Percentiles rank a stretch among this genome's conserved stretches.
These are phyloP conservation scores for Incurvaria masculella DNA, from an alignment of 2,888 invertebrate genomes.

Conservation along the genomic window DNA sequence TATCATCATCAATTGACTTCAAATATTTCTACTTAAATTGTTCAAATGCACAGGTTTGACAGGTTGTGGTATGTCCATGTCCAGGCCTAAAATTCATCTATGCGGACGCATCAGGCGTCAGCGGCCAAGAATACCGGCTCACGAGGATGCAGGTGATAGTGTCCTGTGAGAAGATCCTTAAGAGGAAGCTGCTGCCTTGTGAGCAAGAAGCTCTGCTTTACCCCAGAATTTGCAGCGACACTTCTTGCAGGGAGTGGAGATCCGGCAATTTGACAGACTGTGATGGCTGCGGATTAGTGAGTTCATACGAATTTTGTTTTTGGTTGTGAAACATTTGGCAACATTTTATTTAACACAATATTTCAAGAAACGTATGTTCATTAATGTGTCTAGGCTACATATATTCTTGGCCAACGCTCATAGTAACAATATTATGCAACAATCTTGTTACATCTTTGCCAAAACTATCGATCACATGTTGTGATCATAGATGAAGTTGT, in stretches of 20 bases:
- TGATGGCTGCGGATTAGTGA: constrained; percentile 55
- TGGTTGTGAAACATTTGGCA: too few species aligned
- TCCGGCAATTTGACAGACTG: constrained; percentile 51
- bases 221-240: constrained; percentile 58
- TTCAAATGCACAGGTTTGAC: neutral
- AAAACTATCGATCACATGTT: too few species aligned
- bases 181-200: constrained; percentile 58
- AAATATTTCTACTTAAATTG: constrained; percentile 1
- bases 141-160: constrained; percentile 61
- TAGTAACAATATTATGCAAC: too few species aligned
- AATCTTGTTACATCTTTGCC: too few species aligned
- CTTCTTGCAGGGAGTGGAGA: constrained; percentile 55
- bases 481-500: too few species aligned
- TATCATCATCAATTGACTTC: neutral
- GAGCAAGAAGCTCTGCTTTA: constrained; percentile 69
- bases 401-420: too few species aligned
- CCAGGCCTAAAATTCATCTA: constrained; percentile 56
- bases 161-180: constrained; percentile 55
- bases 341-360: too few species aligned
- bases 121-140: constrained; percentile 59
- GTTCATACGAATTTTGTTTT: too few species aligned
- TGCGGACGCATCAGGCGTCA: constrained; percentile 39
- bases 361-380: too few species aligned
- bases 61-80: constrained; percentile 2
- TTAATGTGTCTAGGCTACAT: too few species aligned